These are phyloP conservation scores for Lutjanus campechanus DNA, from an alignment of 2,797 vertebrate species.

Conservation along the genomic window DNA sequence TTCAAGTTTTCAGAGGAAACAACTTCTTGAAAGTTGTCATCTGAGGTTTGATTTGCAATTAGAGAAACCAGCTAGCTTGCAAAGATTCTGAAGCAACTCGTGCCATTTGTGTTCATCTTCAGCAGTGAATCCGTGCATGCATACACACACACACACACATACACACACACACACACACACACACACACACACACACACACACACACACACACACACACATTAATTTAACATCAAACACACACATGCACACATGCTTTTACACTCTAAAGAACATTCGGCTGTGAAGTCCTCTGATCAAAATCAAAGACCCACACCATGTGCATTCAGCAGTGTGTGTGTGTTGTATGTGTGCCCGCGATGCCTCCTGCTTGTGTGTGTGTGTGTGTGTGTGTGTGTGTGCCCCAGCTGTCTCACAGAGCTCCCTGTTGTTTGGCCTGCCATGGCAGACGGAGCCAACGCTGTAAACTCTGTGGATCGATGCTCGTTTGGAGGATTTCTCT, in stretches of 20 bases:
- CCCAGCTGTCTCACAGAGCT: conserved; percentile 69
- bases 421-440: conserved; percentile 66
- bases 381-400: conserved; percentile 22
- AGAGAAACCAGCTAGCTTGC: not conserved
- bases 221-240: conserved; percentile 36
- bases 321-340: conserved; percentile 26
- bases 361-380: conserved; percentile 24
- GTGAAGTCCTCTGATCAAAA: conserved; percentile 55
- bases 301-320: conserved; percentile 52
- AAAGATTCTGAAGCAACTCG: conserved; percentile 14
- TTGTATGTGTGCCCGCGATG: conserved; percentile 5
- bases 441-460: conserved; percentile 55
- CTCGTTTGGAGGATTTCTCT: conserved; percentile 76
- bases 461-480: conserved; percentile 73
- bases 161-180: conserved; percentile 26
- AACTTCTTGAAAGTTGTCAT: conserved; percentile 23
- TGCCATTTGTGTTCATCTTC: conserved; percentile 17
- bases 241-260: conserved; percentile 23
- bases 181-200: conserved; percentile 1
- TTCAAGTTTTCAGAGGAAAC: not conserved
- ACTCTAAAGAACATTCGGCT: conserved; percentile 21
- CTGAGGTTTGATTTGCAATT: conserved; percentile 14
- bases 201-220: not conserved
- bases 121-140: not conserved
- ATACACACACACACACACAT: conserved; percentile 13